Percentiles rank a stretch among this genome's conserved stretches.
phyloP scores from a whole-genome alignment of 2,113 vertebrate species.

The Salvelinus fontinalis region DNA sequence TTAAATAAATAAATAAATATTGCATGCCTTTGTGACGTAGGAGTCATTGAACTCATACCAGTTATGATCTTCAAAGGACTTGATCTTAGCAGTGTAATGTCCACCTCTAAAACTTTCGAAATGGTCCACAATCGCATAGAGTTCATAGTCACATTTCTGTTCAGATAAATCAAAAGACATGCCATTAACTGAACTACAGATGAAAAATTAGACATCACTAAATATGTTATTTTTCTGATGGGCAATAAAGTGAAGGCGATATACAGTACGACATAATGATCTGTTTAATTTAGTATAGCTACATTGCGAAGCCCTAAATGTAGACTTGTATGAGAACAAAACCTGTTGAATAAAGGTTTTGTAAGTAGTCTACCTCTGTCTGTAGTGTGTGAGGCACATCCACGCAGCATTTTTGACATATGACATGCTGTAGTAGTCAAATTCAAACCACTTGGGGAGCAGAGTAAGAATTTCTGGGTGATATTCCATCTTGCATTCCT shows the following conservation, averaged over 20 bases:
- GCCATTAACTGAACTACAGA: background rate
- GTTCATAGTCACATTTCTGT: slow-evolving; percentile 55
- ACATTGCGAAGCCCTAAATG: too few relatives aligned
- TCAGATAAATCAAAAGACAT: background rate
- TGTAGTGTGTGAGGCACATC: slow-evolving; percentile 30
- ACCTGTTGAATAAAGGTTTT: background rate
- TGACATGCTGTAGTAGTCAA: slow-evolving; percentile 36
- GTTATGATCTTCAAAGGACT: slow-evolving; percentile 52
- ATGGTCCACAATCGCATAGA: slow-evolving; percentile 69
- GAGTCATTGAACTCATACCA: slow-evolving; percentile 69
- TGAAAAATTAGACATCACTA: too few relatives aligned
- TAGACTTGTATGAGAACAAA: too few relatives aligned
- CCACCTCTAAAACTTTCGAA: slow-evolving; percentile 55
- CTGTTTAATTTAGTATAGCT: background rate
- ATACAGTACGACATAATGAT: background rate
- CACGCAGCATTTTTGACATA: slow-evolving; percentile 47
- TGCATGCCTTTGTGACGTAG: slow-evolving; percentile 47
- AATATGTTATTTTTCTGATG: too few relatives aligned
- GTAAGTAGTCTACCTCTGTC: background rate
- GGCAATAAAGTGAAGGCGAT: too few relatives aligned
- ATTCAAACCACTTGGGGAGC: slow-evolving; percentile 60
- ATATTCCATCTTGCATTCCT: slow-evolving; percentile 42
- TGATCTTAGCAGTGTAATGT: slow-evolving; percentile 66
- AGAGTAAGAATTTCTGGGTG: slow-evolving; percentile 52
- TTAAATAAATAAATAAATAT: background rate